phyloP scores from a whole-genome alignment of 2,888 invertebrate species.

The Linnaemya tessellans region DNA sequence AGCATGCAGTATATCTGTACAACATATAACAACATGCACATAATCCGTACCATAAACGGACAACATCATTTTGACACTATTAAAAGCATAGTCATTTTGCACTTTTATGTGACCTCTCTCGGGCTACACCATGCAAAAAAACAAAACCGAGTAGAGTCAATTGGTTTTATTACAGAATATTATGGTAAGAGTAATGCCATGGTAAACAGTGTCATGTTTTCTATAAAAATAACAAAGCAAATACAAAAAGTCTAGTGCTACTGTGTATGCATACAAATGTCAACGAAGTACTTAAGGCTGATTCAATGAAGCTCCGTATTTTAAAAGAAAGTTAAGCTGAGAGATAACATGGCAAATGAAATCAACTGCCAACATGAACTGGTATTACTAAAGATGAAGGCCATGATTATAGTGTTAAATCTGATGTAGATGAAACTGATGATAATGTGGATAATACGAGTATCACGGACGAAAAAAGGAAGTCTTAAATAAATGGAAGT shows the following conservation, averaged over 20 bases:
- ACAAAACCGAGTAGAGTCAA: slow-evolving; percentile 13
- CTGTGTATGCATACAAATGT: slow-evolving; percentile 42
- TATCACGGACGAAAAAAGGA: neutral
- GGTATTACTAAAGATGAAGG: neutral
- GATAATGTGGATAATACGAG: slow-evolving; percentile 4
- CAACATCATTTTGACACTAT: neutral
- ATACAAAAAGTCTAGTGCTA: slow-evolving; percentile 1
- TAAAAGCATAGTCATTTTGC: neutral
- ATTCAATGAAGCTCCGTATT: slow-evolving; percentile 2
- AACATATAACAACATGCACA: neutral
- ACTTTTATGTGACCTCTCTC: neutral
- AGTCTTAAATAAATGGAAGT: neutral
- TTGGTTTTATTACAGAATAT: slow-evolving; percentile 22
- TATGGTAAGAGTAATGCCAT: slow-evolving; percentile 10
- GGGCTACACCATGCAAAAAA: neutral
- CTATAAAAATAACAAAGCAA: slow-evolving; percentile 13
- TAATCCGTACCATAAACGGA: slow-evolving; percentile 21
- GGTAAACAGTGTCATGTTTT: slow-evolving; percentile 19
- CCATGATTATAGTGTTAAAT: neutral
- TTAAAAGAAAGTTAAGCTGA: slow-evolving; percentile 15
- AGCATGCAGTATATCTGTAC: neutral
- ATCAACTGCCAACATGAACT: slow-evolving; percentile 13
- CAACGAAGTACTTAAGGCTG: slow-evolving; percentile 32
- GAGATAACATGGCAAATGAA: slow-evolving; percentile 31
- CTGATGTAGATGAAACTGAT: slow-evolving; percentile 3